Conservation (phyloP, 2,113 vertebrate genomes). For the Equus przewalskii region DNA sequence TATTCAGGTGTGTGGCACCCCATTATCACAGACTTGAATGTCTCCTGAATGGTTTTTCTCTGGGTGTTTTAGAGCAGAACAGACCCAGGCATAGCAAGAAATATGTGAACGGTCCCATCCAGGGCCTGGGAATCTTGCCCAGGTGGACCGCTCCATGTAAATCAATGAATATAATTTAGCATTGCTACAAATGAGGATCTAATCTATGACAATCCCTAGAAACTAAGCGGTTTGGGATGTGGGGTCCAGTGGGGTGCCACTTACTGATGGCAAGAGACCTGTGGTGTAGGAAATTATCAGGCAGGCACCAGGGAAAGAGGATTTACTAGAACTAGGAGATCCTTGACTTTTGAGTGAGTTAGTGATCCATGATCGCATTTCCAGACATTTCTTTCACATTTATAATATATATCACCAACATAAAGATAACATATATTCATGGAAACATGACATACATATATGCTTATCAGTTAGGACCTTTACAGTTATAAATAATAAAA, state of each 20-base stretch:
- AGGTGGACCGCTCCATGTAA: accelerated
- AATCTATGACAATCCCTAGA: background rate
- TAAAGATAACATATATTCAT: no score
- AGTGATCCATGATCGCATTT: no score
- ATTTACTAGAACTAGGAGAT: accelerated
- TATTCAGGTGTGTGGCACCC: accelerated
- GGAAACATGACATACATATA: background rate
- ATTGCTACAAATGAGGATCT: background rate
- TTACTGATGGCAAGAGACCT: accelerated
- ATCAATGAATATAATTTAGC: accelerated
- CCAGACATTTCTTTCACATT: background rate
- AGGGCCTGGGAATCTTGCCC: accelerated
- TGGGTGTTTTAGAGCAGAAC: background rate
- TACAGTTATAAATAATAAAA: background rate
- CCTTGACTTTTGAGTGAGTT: background rate
- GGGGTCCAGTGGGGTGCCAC: accelerated
- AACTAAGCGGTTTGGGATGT: background rate
- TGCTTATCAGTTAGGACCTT: background rate
- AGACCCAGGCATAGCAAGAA: no score
- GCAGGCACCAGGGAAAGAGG: accelerated
- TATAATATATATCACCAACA: accelerated
- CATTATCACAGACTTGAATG: background rate
- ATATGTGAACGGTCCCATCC: no score
- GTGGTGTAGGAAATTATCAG: accelerated
- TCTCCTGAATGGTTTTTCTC: background rate